A percentile compares a stretch with the other conserved stretches of the same genome.
These are phyloP conservation scores for Pantherophis vulpinus DNA, from an alignment of 2,797 vertebrate genomes.

Conservation along the genomic window DNA sequence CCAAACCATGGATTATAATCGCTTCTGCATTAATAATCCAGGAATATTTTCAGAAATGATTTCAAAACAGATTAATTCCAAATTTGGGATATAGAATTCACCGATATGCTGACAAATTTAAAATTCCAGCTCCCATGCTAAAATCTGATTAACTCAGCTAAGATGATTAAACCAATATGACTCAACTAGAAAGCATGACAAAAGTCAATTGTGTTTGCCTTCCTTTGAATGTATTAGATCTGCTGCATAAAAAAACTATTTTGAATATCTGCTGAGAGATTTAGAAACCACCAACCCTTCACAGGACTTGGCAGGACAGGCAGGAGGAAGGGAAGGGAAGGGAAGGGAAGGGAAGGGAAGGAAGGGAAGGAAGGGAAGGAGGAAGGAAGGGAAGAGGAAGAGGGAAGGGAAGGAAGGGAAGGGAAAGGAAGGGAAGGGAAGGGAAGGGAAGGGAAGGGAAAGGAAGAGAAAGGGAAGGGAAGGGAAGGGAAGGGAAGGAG, in stretches of 20 bases:
- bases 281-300: neutral
- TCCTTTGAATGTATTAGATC: neutral
- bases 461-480: too few species aligned
- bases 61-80: neutral
- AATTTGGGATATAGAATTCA: neutral
- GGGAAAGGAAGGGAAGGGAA: accelerated
- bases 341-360: too few species aligned
- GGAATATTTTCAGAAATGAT: neutral
- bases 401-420: too few species aligned
- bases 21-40: neutral
- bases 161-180: neutral
- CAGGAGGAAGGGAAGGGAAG: neutral
- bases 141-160: neutral
- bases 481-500: too few species aligned
- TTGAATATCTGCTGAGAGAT: neutral
- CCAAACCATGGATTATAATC: neutral
- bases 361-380: too few species aligned
- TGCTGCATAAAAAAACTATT: neutral
- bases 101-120: neutral
- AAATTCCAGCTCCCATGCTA: neutral
- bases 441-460: too few species aligned
- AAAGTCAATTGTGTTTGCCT: neutral
- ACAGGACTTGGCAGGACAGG: neutral
- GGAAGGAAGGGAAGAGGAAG: accelerated
- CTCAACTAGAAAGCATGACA: neutral